Conservation (phyloP, 2,797 vertebrate species). For the Phoebastria nigripes region DNA sequence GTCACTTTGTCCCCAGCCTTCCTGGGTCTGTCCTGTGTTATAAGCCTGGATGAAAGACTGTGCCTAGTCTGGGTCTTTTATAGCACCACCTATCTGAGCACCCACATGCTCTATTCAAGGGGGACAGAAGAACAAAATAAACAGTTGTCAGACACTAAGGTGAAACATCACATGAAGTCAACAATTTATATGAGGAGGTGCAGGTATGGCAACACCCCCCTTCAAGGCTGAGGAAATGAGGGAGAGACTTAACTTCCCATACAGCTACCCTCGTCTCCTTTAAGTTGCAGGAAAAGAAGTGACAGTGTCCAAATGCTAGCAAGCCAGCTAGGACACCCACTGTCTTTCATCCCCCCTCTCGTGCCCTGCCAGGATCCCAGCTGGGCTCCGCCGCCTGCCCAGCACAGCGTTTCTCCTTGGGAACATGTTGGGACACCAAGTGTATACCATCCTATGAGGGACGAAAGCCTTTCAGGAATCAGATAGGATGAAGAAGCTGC, state of each 20-base stretch:
- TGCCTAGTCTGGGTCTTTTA: neutral
- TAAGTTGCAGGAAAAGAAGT: neutral
- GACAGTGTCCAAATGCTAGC: neutral
- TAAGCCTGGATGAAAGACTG: neutral
- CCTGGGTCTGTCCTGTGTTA: neutral
- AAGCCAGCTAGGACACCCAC: neutral
- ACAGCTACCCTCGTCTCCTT: neutral
- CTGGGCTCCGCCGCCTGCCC: neutral
- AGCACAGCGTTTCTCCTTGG: neutral
- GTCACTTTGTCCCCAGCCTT: neutral
- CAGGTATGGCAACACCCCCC: neutral
- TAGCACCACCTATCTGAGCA: neutral
- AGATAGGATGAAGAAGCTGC: neutral
- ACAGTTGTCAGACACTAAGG: neutral
- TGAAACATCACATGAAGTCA: neutral
- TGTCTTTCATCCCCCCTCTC: neutral
- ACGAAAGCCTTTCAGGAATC: slow-evolving; percentile 11
- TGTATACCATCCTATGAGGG: fast-evolving
- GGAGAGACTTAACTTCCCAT: neutral
- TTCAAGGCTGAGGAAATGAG: neutral
- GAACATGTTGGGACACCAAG: slow-evolving; percentile 1
- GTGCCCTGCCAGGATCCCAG: neutral
- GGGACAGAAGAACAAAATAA: neutral
- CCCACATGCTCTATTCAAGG: neutral
- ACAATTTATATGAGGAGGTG: neutral